Conservation (phyloP, 2,888 invertebrate genomes). For the Agonopterix alstromeriana region DNA sequence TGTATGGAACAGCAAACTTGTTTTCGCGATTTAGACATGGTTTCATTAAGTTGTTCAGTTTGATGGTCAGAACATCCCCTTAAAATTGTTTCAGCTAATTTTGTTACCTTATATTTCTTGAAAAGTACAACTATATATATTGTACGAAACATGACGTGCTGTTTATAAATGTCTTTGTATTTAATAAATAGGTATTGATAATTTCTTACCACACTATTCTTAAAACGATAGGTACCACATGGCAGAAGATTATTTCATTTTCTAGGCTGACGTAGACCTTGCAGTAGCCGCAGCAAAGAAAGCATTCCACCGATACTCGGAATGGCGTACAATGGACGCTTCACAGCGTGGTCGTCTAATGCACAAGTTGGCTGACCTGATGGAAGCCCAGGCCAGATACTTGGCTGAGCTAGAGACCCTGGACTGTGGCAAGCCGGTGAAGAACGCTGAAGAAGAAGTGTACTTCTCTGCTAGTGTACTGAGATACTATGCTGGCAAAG, state of each 20-base stretch:
- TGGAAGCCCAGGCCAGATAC: constrained; percentile 84
- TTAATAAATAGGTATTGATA: too few relatives aligned
- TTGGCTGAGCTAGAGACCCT: constrained; percentile 93
- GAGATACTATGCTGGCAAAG: constrained; percentile 94
- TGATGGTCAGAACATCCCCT: too few relatives aligned
- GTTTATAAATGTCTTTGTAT: too few relatives aligned
- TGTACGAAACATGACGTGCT: too few relatives aligned
- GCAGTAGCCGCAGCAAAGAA: constrained; percentile 88
- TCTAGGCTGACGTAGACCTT: constrained; percentile 85
- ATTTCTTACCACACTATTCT: too few relatives aligned
- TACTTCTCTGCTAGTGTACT: constrained; percentile 78
- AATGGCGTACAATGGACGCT: constrained; percentile 90
- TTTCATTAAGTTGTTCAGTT: too few relatives aligned
- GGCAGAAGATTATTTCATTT: not conserved
- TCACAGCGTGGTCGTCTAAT: constrained; percentile 86
- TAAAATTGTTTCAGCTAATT: too few relatives aligned
- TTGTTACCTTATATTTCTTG: too few relatives aligned
- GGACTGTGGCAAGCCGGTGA: constrained; percentile 95
- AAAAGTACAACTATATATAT: too few relatives aligned
- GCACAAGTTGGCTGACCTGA: constrained; percentile 83
- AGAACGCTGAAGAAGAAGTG: constrained; percentile 82
- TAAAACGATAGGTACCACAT: too few relatives aligned
- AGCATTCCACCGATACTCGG: constrained; percentile 84
- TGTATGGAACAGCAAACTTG: too few relatives aligned
- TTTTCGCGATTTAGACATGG: too few relatives aligned